phyloP scores from a whole-genome alignment of 2,797 vertebrate genomes.

The Platalea minor region DNA sequence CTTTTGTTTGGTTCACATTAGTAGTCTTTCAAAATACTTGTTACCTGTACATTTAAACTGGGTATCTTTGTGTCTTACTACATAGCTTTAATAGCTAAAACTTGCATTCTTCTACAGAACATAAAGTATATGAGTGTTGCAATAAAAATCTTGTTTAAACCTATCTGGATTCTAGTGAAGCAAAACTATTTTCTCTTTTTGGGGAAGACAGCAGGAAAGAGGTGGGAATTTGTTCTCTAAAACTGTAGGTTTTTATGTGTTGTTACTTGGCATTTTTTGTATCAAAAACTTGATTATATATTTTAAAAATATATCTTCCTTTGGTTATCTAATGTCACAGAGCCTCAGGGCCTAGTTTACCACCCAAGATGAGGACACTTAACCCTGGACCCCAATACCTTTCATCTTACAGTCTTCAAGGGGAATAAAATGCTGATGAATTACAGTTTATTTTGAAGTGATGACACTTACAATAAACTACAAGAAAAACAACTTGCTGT shows the following conservation, averaged over 20 bases:
- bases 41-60: background rate
- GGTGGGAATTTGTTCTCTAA: background rate
- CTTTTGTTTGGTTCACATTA: background rate
- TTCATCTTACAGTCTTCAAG: background rate
- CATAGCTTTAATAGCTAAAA: background rate
- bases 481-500: background rate
- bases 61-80: background rate
- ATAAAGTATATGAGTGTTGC: background rate
- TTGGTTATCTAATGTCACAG: background rate
- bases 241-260: background rate
- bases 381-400: background rate
- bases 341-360: background rate
- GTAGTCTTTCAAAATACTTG: background rate
- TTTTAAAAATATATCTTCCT: background rate
- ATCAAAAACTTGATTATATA: background rate
- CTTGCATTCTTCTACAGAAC: background rate
- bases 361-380: background rate
- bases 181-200: background rate
- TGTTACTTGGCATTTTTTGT: background rate
- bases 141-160: background rate
- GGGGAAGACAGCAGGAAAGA: background rate
- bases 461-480: background rate
- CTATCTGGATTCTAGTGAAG: background rate
- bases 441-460: background rate
- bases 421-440: background rate